Percentiles rank a stretch among this genome's conserved stretches.
These are phyloP conservation scores for Lepisosteus osseus DNA, from an alignment of 2,113 vertebrate genomes.

Conservation along the genomic window DNA sequence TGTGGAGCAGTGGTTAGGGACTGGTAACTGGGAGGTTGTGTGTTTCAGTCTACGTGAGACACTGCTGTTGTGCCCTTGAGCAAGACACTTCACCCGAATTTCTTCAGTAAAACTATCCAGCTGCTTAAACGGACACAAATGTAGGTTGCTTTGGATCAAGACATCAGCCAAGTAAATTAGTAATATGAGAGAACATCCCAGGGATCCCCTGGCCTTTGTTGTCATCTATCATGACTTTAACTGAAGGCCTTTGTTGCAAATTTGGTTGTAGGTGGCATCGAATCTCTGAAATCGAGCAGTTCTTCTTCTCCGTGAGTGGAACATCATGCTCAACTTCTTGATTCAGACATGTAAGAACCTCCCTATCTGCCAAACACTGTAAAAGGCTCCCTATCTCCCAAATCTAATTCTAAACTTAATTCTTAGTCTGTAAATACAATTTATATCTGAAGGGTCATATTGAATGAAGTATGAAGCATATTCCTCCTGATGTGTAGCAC, in stretches of 20 bases:
- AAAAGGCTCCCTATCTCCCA: too few species aligned
- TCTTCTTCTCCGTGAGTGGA: neutral
- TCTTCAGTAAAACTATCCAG: constrained; percentile 5
- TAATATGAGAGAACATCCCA: neutral
- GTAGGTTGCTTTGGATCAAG: too few species aligned
- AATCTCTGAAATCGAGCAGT: constrained; percentile 11
- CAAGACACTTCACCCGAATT: neutral
- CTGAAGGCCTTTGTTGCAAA: neutral
- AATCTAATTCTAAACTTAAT: too few species aligned
- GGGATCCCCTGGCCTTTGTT: neutral
- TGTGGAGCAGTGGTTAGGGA: neutral
- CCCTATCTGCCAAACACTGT: too few species aligned
- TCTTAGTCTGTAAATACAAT: too few species aligned
- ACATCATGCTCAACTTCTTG: neutral
- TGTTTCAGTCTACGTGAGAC: neutral
- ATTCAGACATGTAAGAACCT: too few species aligned
- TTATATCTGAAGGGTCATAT: too few species aligned
- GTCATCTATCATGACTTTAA: constrained; percentile 23
- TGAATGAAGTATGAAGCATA: too few species aligned
- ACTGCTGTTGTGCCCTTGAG: neutral
- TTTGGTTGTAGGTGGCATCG: too few species aligned
- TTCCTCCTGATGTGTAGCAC: too few species aligned
- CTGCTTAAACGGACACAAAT: neutral
- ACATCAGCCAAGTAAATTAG: neutral
- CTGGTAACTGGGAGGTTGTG: neutral